A percentile compares a stretch with the other conserved stretches of the same genome.
These are phyloP conservation scores for Bathynomus jamesi DNA, from an alignment of 1,140 invertebrate species.

Conservation along the genomic window DNA sequence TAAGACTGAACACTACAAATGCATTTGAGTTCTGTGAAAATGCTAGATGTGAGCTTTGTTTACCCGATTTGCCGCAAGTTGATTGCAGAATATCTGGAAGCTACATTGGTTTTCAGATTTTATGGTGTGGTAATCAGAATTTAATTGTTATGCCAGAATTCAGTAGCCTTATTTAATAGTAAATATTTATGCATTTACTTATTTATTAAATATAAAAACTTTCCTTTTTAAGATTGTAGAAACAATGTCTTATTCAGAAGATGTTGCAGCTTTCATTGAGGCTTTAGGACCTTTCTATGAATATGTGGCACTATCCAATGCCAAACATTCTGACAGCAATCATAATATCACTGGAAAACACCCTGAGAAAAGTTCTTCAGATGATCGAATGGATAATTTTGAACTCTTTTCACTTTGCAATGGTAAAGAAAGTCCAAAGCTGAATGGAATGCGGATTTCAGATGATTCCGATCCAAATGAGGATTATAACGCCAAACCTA, in stretches of 20 bases:
- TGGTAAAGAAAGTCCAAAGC: neutral
- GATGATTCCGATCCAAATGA: no score
- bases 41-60: no score
- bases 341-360: neutral
- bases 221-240: slow-evolving; percentile 11
- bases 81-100: no score
- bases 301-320: slow-evolving; percentile 8
- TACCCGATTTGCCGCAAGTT: no score
- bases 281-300: slow-evolving; percentile 12
- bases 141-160: no score
- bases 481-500: no score
- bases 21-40: no score
- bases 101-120: no score
- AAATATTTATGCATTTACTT: no score
- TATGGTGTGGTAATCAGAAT: no score
- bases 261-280: slow-evolving; percentile 12
- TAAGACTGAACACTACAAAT: no score
- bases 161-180: no score
- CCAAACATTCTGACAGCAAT: neutral
- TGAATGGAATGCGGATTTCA: neutral
- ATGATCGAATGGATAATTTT: neutral
- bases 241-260: slow-evolving; percentile 10
- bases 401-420: neutral
- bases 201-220: neutral
- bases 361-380: neutral